These are phyloP conservation scores for Bufotes viridis DNA, from an alignment of 2,797 vertebrate species.

Conservation along the genomic window DNA sequence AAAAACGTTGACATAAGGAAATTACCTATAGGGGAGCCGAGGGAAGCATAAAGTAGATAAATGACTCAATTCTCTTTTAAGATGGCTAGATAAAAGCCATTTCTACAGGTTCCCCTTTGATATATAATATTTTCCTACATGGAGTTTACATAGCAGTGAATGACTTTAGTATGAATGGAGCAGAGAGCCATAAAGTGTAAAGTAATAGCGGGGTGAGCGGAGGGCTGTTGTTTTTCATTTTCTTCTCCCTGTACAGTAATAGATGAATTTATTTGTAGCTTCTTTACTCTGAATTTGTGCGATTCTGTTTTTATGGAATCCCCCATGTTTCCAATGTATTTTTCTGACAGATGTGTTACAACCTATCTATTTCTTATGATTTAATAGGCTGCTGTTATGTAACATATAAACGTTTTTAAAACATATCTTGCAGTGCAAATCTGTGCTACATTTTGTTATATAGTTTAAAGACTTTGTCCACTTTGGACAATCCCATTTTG, in stretches of 20 bases:
- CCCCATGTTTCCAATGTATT: conserved; percentile 8
- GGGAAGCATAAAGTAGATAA: conserved; percentile 54
- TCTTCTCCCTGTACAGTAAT: conserved; percentile 18
- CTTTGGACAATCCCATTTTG: not conserved
- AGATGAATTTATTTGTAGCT: conserved; percentile 29
- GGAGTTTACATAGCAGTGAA: conserved; percentile 19
- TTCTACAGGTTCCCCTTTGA: conserved; percentile 46
- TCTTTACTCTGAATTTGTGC: conserved; percentile 6
- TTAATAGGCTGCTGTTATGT: not conserved
- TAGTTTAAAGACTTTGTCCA: not conserved
- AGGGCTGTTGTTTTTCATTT: conserved; percentile 39
- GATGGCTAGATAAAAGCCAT: conserved; percentile 55
- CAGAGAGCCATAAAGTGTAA: conserved; percentile 35
- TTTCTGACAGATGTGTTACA: conserved; percentile 6
- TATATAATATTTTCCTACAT: conserved; percentile 46
- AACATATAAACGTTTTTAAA: not conserved
- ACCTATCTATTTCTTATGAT: conserved; percentile 7
- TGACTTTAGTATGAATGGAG: conserved; percentile 15
- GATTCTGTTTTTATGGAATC: conserved; percentile 17
- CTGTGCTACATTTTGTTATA: not conserved
- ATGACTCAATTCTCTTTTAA: conserved; percentile 53
- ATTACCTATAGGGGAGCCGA: conserved; percentile 56
- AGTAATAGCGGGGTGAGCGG: conserved; percentile 8
- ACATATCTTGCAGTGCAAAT: not conserved
- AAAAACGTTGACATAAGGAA: conserved; percentile 61